Percentiles rank a stretch among this genome's conserved stretches.
Conservation (phyloP, 2,113 vertebrate species). For the Cathartes aura region DNA sequence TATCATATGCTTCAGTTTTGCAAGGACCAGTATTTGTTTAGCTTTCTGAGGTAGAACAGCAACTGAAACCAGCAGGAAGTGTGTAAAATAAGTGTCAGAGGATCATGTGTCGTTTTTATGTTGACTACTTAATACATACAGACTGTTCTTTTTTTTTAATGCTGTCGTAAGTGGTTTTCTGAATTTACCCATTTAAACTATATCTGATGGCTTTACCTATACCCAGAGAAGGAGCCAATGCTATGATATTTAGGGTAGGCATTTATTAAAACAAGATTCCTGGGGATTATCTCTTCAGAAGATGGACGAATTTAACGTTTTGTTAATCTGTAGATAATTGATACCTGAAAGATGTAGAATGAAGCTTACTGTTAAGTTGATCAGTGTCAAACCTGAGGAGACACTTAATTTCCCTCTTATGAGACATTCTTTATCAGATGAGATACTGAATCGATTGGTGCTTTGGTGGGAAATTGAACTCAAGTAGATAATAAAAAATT, state of each 20-base stretch:
- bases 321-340: background rate
- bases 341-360: background rate
- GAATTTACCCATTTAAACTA: background rate
- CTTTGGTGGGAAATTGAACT: background rate
- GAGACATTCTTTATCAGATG: background rate
- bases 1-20: background rate
- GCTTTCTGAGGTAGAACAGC: background rate
- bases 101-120: background rate
- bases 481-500: background rate
- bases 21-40: background rate
- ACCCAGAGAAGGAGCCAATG: background rate
- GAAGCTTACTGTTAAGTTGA: background rate
- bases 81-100: background rate
- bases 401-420: background rate
- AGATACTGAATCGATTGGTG: background rate
- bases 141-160: background rate
- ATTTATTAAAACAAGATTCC: background rate
- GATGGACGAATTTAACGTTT: background rate
- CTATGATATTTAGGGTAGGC: background rate
- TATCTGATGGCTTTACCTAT: background rate
- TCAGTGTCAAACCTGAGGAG: background rate
- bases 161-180: background rate
- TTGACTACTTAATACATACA: background rate
- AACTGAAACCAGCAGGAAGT: background rate
- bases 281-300: background rate